phyloP scores from a whole-genome alignment of 2,797 vertebrate species.

The Tragopan temminckii region DNA sequence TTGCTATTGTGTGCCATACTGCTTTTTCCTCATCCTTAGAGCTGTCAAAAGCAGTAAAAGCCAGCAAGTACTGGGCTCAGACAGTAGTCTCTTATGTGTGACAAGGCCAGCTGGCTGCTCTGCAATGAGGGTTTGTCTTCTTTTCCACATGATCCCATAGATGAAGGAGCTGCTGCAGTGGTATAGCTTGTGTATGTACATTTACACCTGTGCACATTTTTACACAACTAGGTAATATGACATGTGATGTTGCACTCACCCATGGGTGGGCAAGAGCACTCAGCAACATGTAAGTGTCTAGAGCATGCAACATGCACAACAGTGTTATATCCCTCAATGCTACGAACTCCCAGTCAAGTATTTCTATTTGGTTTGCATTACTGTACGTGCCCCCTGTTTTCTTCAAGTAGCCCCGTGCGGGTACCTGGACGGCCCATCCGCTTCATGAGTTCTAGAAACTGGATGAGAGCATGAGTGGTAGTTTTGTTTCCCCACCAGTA shows the following conservation, averaged over 20 bases:
- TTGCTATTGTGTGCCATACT: not conserved
- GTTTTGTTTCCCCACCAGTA: slow-evolving; percentile 92
- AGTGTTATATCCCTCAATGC: accelerated
- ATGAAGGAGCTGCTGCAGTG: accelerated
- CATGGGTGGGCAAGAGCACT: not conserved
- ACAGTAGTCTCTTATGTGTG: not conserved
- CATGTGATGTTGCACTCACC: accelerated
- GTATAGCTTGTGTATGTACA: accelerated
- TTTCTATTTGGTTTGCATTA: not conserved
- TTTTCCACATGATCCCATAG: accelerated
- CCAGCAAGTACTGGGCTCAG: not conserved
- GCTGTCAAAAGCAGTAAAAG: not conserved
- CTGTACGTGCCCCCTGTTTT: not conserved
- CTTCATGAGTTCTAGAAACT: slow-evolving; percentile 87
- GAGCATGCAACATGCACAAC: not conserved
- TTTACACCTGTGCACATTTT: accelerated
- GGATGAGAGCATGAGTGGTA: slow-evolving; percentile 80
- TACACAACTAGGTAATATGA: not conserved
- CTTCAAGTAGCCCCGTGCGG: accelerated
- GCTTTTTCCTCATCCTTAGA: not conserved
- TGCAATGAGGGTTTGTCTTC: not conserved
- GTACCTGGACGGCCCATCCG: slow-evolving; percentile 88
- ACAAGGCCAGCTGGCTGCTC: accelerated
- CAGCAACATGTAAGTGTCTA: accelerated
- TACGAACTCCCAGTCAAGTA: accelerated